A percentile compares a stretch with the other conserved stretches of the same genome.
phyloP scores from a whole-genome alignment of 2,888 invertebrate genomes.

The Epinotia brunnichana region DNA sequence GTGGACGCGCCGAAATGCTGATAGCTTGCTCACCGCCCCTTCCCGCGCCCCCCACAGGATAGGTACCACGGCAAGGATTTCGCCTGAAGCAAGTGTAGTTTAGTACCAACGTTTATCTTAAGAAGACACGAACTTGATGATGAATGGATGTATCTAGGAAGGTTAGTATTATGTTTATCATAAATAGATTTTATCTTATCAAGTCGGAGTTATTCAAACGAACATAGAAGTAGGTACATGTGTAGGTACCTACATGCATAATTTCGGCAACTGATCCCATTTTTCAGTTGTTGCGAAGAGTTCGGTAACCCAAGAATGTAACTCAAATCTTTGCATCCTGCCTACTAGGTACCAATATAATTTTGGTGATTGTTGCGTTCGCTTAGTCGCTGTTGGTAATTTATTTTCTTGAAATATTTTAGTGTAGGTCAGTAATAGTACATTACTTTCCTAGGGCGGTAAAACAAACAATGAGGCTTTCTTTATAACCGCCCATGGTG shows the following conservation, averaged over 20 bases:
- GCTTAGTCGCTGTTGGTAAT: not conserved
- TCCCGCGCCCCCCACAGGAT: constrained; percentile 51
- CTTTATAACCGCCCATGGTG: too few relatives aligned
- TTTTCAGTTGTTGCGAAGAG: constrained; percentile 25
- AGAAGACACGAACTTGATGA: constrained; percentile 17
- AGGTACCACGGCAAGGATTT: constrained; percentile 37
- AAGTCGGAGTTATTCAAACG: not conserved
- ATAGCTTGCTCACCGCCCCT: constrained; percentile 72
- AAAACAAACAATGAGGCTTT: too few relatives aligned
- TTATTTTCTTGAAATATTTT: too few relatives aligned
- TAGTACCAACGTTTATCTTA: constrained; percentile 20
- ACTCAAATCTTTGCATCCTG: constrained; percentile 34
- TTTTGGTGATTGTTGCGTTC: not conserved
- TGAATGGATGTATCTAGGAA: constrained; percentile 11
- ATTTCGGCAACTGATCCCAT: constrained; percentile 32
- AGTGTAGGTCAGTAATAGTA: too few relatives aligned
- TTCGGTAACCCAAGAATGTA: constrained; percentile 32
- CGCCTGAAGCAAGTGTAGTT: constrained; percentile 21
- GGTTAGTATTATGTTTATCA: not conserved
- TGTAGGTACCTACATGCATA: not conserved
- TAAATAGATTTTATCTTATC: not conserved
- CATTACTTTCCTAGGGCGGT: too few relatives aligned
- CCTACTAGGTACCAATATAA: constrained; percentile 15
- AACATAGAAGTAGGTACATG: not conserved
- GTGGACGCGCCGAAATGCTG: constrained; percentile 82